phyloP scores from a whole-genome alignment of 2,113 vertebrate species.

The Sprattus sprattus region DNA sequence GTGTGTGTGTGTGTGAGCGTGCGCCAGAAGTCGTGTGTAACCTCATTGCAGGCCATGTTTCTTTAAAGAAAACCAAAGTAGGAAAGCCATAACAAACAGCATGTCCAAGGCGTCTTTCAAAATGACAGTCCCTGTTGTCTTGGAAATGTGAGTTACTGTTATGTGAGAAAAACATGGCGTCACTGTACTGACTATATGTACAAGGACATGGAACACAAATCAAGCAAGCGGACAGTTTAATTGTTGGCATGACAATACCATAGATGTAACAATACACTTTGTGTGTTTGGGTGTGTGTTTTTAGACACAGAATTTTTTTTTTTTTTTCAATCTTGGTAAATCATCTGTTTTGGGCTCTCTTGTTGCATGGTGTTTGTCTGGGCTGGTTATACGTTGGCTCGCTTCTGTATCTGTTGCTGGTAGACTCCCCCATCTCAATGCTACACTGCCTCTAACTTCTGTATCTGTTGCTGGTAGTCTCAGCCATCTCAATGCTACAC shows the following conservation, averaged over 20 bases:
- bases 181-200: slow-evolving; percentile 5
- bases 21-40: slow-evolving; percentile 2
- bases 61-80: slow-evolving; percentile 63
- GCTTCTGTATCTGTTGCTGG: background rate
- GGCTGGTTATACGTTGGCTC: slow-evolving; percentile 23
- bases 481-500: background rate
- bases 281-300: background rate
- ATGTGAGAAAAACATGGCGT: background rate
- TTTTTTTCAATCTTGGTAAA: background rate
- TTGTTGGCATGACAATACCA: background rate
- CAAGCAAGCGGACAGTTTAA: slow-evolving; percentile 15
- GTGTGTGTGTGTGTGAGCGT: slow-evolving; percentile 1
- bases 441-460: background rate
- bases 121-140: background rate
- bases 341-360: background rate
- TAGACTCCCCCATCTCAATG: background rate
- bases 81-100: slow-evolving; percentile 64
- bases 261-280: slow-evolving; percentile 1
- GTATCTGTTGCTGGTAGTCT: background rate
- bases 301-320: background rate
- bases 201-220: background rate
- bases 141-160: background rate
- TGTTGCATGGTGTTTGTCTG: background rate
- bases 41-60: slow-evolving; percentile 7
- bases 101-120: slow-evolving; percentile 28